Base-by-base conservation (phyloP, 2,113 vertebrate genomes). In the Tenrec ecaudatus region DNA sequence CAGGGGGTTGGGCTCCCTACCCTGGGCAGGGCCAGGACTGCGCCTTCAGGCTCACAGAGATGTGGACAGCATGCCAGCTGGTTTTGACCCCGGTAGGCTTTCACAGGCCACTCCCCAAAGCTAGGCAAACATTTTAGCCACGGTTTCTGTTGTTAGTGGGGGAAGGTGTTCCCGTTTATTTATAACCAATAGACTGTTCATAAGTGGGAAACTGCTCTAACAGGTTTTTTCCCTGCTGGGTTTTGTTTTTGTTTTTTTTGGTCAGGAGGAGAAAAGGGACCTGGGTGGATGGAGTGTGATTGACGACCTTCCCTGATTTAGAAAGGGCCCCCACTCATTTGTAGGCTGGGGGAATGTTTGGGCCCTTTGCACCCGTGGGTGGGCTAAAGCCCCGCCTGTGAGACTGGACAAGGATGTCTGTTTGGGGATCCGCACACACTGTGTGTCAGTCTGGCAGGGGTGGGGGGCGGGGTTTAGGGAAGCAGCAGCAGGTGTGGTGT, bases 151-250 rank as follows among this genome's bases (percentile, higher is more conserved):
- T 53, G 89, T 88, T 90, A 75, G 22, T 89, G 60, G 20, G 69
- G 87, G 80, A 92, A 92, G 73, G 17, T 20, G 40, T 95, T 86
- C 84, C 77, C 0, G 33, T 73, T 93, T 83, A 58, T 89, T 86
- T 93, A 22, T 78, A 36, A 60, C 33, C 38, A 29, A 75, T 47
- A 85, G 1, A 60, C 77, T 40, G 62, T 84, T 90, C 73, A 17
- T 94, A 66, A 81, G 29, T 68, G 53, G 60, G 20, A 14, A 95
- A 62, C 47, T 90, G 36, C 36, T 3, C n/a, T 3, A 78, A 66
- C 82, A 80, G 29, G 36, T 73, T 84, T 53, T 53, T 29, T 57
- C 36, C 6, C 86, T 25, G 4, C 0, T 27, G 64, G 64, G 14
- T 3, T 66, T 64, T 66, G 27, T 73, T 20, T 36, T 33, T 17